Base-by-base conservation (phyloP, 2,888 invertebrate genomes). In the Philereme transversata region DNA sequence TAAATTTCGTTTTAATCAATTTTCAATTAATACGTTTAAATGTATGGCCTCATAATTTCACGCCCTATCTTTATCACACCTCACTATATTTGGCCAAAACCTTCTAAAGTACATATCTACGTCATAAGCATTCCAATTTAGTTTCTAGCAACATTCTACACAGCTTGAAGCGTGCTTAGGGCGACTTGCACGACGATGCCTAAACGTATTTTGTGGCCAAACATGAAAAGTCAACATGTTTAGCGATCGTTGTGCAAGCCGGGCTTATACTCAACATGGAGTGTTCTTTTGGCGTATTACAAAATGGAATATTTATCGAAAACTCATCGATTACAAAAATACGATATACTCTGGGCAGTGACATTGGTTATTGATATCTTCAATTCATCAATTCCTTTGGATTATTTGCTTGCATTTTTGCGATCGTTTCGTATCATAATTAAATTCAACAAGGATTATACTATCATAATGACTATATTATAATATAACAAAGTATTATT, bases 331-430 rank as follows among this genome's bases (percentile, higher is more conserved):
- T 71, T 78, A 81, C 72, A 81, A 83, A 83, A 83, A 83, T 82
- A 81, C 75, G 74, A 73, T 77, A 80, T 74, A 71, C 72, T 74
- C 73, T 77, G 80, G 82, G 83, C 86, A 85, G 85, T 85, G 82
- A 77, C 71, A 62, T 74, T 76, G 75, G 72, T 75, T 77, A 78
- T 72, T 57, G 64, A 75, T 73, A 75, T 69, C 58, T 68, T 73
- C 84, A 86, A 86, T 87, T 86, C 86, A 84, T 58, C 51, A 22
- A 74, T 71, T 74, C 65, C 76, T 65, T 81, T 79, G 81, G 79
- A 81, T 77, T 78, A 79, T 78, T 74, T 74, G 65, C 38, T 69
- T 69, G 66, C 50, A 34, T 61, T 51, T 51, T 51, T 52, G 46
- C 61, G 36, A 52, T 43, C 57, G 7, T 40, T 4, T 40, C 5